Percentiles rank a stretch among this genome's conserved stretches.
These are phyloP conservation scores for Phalacrocorax pelagicus DNA, from an alignment of 2,113 vertebrate species.

Conservation along the genomic window DNA sequence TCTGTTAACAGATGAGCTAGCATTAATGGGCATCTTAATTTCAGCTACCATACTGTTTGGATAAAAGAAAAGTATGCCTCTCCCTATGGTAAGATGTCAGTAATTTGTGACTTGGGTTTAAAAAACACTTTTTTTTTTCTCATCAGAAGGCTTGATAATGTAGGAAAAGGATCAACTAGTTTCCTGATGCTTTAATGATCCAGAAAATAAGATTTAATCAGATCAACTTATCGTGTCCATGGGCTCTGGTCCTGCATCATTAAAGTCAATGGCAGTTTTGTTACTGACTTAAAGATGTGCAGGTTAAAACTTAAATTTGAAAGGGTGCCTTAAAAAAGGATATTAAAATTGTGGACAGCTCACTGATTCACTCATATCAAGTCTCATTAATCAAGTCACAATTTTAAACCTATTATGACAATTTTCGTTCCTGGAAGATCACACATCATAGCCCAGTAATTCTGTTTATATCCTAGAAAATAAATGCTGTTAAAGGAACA, in stretches of 20 bases:
- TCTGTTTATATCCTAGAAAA: neutral
- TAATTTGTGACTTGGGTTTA: neutral
- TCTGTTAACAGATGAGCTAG: neutral
- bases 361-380: neutral
- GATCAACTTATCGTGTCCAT: neutral
- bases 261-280: neutral
- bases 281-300: neutral
- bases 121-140: neutral
- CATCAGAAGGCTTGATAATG: neutral
- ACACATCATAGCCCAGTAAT: neutral
- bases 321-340: neutral
- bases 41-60: neutral
- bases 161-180: neutral
- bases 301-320: neutral
- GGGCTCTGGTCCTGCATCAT: neutral
- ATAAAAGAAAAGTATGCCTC: neutral
- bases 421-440: neutral
- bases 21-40: neutral
- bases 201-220: conserved; percentile 18
- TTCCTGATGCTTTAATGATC: neutral
- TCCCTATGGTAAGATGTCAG: neutral
- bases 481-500: neutral
- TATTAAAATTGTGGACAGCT: neutral
- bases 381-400: neutral
- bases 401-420: neutral